Conservation (phyloP, 2,113 vertebrate genomes). For the Stomatorhinus ivindoensis region DNA sequence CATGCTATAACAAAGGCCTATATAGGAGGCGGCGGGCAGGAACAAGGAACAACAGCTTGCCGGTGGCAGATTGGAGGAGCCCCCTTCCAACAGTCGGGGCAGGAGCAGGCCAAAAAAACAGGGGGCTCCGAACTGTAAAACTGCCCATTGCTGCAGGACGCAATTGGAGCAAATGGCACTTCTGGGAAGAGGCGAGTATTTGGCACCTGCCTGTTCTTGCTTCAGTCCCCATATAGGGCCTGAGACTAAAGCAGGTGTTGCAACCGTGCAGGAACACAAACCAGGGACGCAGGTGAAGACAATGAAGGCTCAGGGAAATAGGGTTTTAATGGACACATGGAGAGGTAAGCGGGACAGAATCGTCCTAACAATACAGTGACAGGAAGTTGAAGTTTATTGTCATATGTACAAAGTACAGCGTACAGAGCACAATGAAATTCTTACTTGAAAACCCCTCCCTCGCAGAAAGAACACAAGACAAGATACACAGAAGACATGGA, state of each 20-base stretch:
- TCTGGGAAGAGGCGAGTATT: neutral
- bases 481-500: too few relatives aligned
- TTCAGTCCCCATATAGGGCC: neutral
- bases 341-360: too few relatives aligned
- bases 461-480: too few relatives aligned
- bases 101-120: conserved; percentile 8
- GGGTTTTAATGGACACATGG: too few relatives aligned
- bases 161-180: conserved; percentile 11
- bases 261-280: neutral
- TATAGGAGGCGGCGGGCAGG: neutral
- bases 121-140: conserved; percentile 11
- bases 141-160: conserved; percentile 16
- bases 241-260: neutral
- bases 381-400: too few relatives aligned
- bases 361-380: too few relatives aligned
- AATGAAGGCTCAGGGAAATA: too few relatives aligned
- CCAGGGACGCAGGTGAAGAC: too few relatives aligned
- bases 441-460: too few relatives aligned
- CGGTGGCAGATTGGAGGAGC: conserved; percentile 17
- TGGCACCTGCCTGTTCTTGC: neutral
- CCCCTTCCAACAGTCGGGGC: conserved; percentile 11
- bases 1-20: conserved; percentile 8
- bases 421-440: too few relatives aligned
- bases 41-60: conserved; percentile 21
- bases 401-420: too few relatives aligned